Evolutionary conservation across 1,140 invertebrate genomes (phyloP), one percentile per base, ranked within the genome.

Genomic region (Caerostris extrusa): DNA sequence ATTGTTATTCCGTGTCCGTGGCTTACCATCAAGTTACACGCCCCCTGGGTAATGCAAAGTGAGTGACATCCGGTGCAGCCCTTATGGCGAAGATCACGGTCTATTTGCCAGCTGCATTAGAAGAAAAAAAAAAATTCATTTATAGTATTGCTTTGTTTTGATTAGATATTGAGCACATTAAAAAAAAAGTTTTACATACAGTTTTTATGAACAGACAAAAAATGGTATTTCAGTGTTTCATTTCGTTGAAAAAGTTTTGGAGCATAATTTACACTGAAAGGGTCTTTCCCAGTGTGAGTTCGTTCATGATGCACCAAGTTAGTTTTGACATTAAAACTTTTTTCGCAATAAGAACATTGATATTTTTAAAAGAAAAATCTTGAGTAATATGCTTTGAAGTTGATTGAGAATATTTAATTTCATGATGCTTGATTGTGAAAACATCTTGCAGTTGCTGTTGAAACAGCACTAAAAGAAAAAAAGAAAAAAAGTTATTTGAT

Each of bases 261-360:
- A 50, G 53, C 90, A 92, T 53, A 61, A 19, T 14, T 19, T 92
- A 61, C 81, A 85, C 10, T 64, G 7, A 64, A 92, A 92, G 61
- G 81, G 91, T 67, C 69, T 92, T 67, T 85, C 83, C 60, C 91
- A 86, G 81, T 85, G 57, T 85, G 91, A n/a, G 55, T 81, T 53
- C 50, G 34, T 5, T 69, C 10, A 85, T 92, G 91, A 69, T 17
- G n/a, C 1, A 55, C 61, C 5, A 88, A 53, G 7, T 57, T 88
- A n/a, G 58, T 57, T 6, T 88, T 88, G 10, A 17, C 8, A 0
- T 12, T 7, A 53, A 67, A 88, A 34, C 5, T 55, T 57, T 67
- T 88, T 12, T n/a, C 10, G 53, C 86, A 88, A 6, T n/a, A 88
- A 12, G 86, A 5, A 64, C 86, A 88, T 5, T 50, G n/a, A 61